These are phyloP conservation scores for Gymnarchus niloticus DNA, from an alignment of 2,113 vertebrate species.

Conservation along the genomic window DNA sequence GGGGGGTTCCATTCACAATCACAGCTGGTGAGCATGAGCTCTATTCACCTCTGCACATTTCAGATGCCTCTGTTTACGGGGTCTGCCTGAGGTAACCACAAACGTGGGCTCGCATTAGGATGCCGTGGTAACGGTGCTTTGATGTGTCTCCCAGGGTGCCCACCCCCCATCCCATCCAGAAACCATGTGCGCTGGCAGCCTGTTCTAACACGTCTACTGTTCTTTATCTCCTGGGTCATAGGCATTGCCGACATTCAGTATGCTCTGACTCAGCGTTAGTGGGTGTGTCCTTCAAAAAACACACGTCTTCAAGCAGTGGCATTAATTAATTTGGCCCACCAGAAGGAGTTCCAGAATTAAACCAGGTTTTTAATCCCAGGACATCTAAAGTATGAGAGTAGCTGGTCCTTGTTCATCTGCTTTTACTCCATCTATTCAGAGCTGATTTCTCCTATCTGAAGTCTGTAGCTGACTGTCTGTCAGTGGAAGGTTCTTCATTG, in stretches of 20 bases:
- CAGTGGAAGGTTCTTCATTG: background rate
- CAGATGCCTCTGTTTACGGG: background rate
- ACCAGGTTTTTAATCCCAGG: background rate
- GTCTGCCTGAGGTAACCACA: background rate
- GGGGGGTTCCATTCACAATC: background rate
- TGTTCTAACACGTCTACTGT: background rate
- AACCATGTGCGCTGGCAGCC: background rate
- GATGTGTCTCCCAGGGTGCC: background rate
- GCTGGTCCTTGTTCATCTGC: background rate
- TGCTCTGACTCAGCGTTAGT: background rate
- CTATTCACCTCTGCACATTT: background rate
- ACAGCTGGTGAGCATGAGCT: background rate
- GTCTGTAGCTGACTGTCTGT: background rate
- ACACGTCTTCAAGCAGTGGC: background rate
- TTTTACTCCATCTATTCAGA: background rate
- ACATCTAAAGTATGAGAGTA: background rate
- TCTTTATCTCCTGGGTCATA: background rate
- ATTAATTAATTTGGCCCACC: background rate
- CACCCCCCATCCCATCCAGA: too few species aligned
- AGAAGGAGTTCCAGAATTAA: background rate
- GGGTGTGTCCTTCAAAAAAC: background rate
- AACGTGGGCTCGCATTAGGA: background rate
- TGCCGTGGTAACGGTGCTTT: background rate
- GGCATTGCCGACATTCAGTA: background rate
- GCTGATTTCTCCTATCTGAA: background rate